Evolutionary conservation across 1,140 invertebrate genomes (phyloP).

Genomic region (Pogonomyrmex californicus): DNA sequence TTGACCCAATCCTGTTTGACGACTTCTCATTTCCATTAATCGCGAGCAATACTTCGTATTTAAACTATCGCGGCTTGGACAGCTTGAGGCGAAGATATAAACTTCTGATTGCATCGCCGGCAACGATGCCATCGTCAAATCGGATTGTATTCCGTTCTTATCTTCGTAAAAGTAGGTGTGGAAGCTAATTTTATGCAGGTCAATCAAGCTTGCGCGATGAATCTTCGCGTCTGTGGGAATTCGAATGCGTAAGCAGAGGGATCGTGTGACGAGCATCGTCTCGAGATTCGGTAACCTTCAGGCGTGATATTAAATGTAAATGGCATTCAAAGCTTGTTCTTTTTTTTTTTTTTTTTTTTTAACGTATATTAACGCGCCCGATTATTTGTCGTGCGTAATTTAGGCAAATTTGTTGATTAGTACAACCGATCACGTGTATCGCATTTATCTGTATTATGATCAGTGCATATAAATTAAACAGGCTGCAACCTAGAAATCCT

Average conservation of each 20-base stretch:
- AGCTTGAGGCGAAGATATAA: not conserved
- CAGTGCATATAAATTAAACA: not conserved
- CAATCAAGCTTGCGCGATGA: constrained; percentile 20
- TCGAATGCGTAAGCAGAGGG: constrained; percentile 4
- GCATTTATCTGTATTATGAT: not conserved
- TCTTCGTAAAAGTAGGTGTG: not conserved
- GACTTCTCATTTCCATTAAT: not conserved
- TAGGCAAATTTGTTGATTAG: constrained; percentile 2
- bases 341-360: not conserved
- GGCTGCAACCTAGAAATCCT: not conserved
- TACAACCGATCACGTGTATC: not conserved
- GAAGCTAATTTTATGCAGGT: not conserved
- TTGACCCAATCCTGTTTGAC: not conserved
- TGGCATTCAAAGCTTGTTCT: not conserved
- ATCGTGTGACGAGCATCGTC: not conserved
- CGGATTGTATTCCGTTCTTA: not conserved
- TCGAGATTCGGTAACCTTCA: constrained; percentile 10
- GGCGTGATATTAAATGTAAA: not conserved
- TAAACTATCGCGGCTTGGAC: not conserved
- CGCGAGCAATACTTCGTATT: not conserved
- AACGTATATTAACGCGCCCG: not conserved
- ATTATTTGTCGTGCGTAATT: not conserved
- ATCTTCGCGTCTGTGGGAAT: constrained; percentile 25
- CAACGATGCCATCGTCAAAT: not conserved
- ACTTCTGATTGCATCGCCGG: not conserved